Evolutionary conservation across 2,113 vertebrate species (phyloP).

Genomic region (Gopherus flavomarginatus): DNA sequence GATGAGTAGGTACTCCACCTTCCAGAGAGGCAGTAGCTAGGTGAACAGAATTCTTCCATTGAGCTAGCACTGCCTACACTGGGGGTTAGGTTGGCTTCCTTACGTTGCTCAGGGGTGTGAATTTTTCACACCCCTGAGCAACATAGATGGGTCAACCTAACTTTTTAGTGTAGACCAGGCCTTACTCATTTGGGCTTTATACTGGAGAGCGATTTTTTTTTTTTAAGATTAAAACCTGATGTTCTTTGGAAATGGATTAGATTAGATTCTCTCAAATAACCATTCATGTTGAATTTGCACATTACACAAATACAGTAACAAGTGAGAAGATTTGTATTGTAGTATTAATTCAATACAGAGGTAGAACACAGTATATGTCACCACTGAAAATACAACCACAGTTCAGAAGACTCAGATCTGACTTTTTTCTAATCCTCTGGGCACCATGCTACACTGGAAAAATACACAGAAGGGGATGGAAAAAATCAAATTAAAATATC

Average conservation of each 20-base stretch:
- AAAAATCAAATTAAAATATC: neutral
- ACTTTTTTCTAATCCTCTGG: neutral
- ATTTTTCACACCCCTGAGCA: no score
- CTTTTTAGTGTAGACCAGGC: neutral
- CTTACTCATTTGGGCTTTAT: neutral
- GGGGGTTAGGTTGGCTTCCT: no score
- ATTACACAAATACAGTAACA: slow-evolving; percentile 67
- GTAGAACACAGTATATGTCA: slow-evolving; percentile 40
- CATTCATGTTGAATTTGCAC: slow-evolving; percentile 45
- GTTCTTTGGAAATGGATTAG: slow-evolving; percentile 26
- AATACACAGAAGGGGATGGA: slow-evolving; percentile 20
- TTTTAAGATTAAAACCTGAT: slow-evolving; percentile 56
- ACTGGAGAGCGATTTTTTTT: neutral
- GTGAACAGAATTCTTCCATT: neutral
- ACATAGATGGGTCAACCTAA: no score
- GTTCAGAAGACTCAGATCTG: slow-evolving; percentile 32
- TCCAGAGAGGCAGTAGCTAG: no score
- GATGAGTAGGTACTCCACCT: neutral
- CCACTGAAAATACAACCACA: slow-evolving; percentile 46
- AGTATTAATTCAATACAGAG: slow-evolving; percentile 63
- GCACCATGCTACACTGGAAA: slow-evolving; percentile 32
- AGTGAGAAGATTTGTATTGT: slow-evolving; percentile 68
- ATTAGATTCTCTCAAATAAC: slow-evolving; percentile 56
- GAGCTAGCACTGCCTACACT: no score
- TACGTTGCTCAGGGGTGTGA: no score